Evolutionary conservation across 2,888 invertebrate species (phyloP), one percentile per base, ranked within the genome.

Genomic region (Notodonta ziczac): DNA sequence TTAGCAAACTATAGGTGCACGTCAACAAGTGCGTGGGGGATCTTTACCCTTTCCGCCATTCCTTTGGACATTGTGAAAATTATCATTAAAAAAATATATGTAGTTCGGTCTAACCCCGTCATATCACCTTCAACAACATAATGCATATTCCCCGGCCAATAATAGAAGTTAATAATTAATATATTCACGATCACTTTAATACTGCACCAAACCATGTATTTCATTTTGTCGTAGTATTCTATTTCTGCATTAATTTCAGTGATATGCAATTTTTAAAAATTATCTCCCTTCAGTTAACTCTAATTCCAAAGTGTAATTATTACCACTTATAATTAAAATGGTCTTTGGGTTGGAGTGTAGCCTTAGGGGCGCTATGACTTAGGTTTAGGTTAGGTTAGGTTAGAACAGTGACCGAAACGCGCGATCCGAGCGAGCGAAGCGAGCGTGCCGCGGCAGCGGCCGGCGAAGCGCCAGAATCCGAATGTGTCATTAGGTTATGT

Each of bases 1-100:
- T 61, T 64, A 12, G 16, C 54, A 14, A 10, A 2, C n/a, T 64
- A 65, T 61, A 64, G 72, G 92, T 93, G 91, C 93, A 82, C 81
- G 70, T 77, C 81, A 93, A 93, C 93, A 80, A 91, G 90, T 93
- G 92, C 85, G 77, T 80, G 86, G 89, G 89, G 88, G 88, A 88
- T 85, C 84, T 67, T 68, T 89, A 92, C 89, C 93, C 92, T 91
- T 90, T 84, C 83, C 84, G 88, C 92, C 93, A 89, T 89, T 80
- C 59, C 71, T 81, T 90, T 91, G 92, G 92, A 91, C 92, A 92
- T 90, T 76, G 92, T 91, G 93, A 93, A 92, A 93, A 93, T 93
- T 93, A 93, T 89, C 93, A 90, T 85, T 79, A 71, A 65, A 72
- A 40, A 12, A 32, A 56, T n/a, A n/a, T 32, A 16, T n/a, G n/a